These are phyloP conservation scores for Sceloporus undulatus DNA, from an alignment of 2,113 vertebrate genomes.

Conservation along the genomic window DNA sequence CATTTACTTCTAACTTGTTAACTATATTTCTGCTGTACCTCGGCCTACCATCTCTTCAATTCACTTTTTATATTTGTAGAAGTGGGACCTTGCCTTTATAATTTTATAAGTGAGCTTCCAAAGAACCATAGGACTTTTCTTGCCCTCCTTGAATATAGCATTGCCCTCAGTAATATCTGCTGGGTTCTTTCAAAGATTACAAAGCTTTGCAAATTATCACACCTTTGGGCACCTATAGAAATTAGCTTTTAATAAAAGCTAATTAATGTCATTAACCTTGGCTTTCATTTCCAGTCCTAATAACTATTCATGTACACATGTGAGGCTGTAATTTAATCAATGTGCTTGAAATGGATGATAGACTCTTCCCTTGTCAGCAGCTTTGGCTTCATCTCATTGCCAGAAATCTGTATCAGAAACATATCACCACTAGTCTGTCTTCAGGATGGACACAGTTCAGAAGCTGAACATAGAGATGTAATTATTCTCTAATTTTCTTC, in stretches of 20 bases:
- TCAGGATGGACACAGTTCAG: not conserved
- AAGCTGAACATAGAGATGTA: not conserved
- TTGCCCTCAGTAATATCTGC: slow-evolving; percentile 13
- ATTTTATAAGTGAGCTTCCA: not conserved
- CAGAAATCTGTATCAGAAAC: not conserved
- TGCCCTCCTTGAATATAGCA: not conserved
- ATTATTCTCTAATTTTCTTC: too few species aligned
- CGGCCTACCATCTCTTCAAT: not conserved
- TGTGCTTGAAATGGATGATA: not conserved
- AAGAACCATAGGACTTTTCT: not conserved
- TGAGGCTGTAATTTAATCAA: slow-evolving; percentile 16
- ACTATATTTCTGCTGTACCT: not conserved
- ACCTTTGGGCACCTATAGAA: slow-evolving; percentile 16
- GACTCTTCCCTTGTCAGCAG: not conserved
- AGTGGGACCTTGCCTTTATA: not conserved
- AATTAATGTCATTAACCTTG: slow-evolving; percentile 33
- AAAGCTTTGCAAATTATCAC: slow-evolving; percentile 27
- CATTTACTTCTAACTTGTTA: not conserved
- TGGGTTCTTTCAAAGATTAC: slow-evolving; percentile 21
- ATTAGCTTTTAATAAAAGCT: slow-evolving; percentile 29
- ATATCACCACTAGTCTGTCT: not conserved
- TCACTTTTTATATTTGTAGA: not conserved
- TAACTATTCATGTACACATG: slow-evolving; percentile 8
- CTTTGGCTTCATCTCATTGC: not conserved
- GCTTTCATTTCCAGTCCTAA: slow-evolving; percentile 22